A percentile compares a stretch with the other conserved stretches of the same genome.
These are phyloP conservation scores for Cataglyphis rosenhaueri DNA, from an alignment of 2,888 invertebrate genomes.

Conservation along the genomic window DNA sequence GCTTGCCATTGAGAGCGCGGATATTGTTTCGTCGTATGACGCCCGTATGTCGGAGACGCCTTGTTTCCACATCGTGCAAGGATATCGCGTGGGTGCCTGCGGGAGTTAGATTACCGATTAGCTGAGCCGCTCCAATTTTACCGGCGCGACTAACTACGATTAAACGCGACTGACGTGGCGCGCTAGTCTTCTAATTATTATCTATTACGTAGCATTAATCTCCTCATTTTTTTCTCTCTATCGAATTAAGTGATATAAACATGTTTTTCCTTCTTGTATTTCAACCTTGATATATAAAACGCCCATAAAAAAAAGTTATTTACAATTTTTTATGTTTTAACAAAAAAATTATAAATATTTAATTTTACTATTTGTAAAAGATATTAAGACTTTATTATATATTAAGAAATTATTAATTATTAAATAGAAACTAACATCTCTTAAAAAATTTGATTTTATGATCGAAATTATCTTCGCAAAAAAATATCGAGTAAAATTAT, in stretches of 20 bases:
- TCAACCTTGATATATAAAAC: not conserved
- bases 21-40: constrained; percentile 64
- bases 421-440: not conserved
- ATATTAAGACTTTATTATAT: not conserved
- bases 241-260: not conserved
- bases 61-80: constrained; percentile 63
- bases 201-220: constrained; percentile 1
- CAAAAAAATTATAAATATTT: not conserved
- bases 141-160: constrained; percentile 34
- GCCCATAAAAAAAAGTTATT: no score
- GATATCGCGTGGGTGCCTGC: constrained; percentile 55
- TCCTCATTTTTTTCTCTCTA: no score
- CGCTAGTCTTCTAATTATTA: constrained; percentile 33
- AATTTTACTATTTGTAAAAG: not conserved
- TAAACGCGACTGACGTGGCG: constrained; percentile 30
- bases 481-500: not conserved
- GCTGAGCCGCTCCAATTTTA: constrained; percentile 50
- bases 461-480: not conserved
- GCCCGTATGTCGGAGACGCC: constrained; percentile 51
- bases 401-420: not conserved
- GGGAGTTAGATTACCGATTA: constrained; percentile 52
- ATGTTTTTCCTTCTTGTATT: not conserved
- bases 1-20: constrained; percentile 70
- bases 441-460: not conserved
- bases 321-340: no score